Conservation (phyloP, 1,140 invertebrate species). For the Drosophila littoralis region DNA sequence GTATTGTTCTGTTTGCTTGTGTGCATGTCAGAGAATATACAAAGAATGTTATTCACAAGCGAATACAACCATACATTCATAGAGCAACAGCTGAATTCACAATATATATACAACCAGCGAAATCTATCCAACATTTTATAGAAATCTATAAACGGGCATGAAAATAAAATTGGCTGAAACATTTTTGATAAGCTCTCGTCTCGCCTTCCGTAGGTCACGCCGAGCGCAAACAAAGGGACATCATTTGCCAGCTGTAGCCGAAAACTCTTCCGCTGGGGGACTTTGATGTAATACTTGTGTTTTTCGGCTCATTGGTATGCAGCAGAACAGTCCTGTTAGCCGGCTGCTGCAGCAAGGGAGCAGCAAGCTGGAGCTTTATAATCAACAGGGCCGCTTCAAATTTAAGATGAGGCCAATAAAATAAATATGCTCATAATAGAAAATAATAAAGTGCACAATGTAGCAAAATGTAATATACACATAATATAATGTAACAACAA, state of each 20-base stretch:
- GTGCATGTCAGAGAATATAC: conserved; percentile 7
- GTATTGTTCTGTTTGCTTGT: conserved; percentile 42
- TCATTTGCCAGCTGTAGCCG: conserved; percentile 44
- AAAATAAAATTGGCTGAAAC: conserved; percentile 68
- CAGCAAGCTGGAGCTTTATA: not conserved
- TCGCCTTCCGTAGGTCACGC: conserved; percentile 7
- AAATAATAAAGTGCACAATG: too few species aligned
- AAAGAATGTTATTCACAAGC: conserved; percentile 31
- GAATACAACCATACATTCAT: too few species aligned
- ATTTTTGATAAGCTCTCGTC: conserved; percentile 38
- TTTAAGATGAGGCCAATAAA: not conserved
- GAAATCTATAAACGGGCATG: conserved; percentile 53
- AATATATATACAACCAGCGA: conserved; percentile 48
- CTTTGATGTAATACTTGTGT: conserved; percentile 67
- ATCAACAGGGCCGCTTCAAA: not conserved
- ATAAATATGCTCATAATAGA: too few species aligned
- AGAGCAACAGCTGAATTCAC: not conserved
- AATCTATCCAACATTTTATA: conserved; percentile 54
- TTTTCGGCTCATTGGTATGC: conserved; percentile 68
- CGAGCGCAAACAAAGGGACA: conserved; percentile 28
- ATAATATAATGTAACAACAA: too few species aligned
- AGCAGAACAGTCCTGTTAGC: conserved; percentile 8
- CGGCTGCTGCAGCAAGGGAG: not conserved
- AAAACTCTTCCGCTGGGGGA: conserved; percentile 45
- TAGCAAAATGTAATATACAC: too few species aligned